Conservation (phyloP, 23 tunicate genomes). For the Corella eumyota region DNA sequence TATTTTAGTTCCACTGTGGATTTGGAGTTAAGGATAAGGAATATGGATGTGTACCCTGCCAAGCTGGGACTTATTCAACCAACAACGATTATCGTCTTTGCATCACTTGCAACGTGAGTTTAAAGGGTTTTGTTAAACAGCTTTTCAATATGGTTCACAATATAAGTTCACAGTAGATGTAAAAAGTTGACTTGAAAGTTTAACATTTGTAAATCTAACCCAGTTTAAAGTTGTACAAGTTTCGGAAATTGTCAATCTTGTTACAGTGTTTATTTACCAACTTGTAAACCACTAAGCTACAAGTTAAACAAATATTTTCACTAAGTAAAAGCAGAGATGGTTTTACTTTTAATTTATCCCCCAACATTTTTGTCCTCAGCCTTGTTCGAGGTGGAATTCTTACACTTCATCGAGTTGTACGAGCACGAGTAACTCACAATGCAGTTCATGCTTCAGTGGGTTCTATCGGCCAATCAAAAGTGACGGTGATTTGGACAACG, state of each 20-base stretch:
- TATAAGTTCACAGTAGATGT: too few relatives aligned
- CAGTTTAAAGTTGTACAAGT: too few relatives aligned
- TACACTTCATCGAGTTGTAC: conserved; percentile 7
- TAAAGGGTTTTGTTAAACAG: not conserved
- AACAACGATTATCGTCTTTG: conserved; percentile 13
- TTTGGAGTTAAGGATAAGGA: conserved; percentile 14
- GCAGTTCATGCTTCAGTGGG: conserved; percentile 24
- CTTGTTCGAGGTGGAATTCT: conserved; percentile 29
- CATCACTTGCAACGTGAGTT: conserved; percentile 21
- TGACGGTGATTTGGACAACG: conserved; percentile 19
- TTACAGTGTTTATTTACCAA: too few relatives aligned
- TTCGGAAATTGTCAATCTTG: too few relatives aligned
- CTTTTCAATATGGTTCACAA: too few relatives aligned
- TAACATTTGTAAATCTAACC: too few relatives aligned
- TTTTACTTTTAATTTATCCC: not conserved
- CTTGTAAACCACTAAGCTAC: too few relatives aligned
- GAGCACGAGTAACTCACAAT: conserved; percentile 17
- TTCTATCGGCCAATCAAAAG: conserved; percentile 30
- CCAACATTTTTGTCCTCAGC: conserved; percentile 8
- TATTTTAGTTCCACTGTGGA: conserved; percentile 22
- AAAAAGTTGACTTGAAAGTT: too few relatives aligned
- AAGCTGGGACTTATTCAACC: conserved; percentile 11
- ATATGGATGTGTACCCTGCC: conserved; percentile 18
- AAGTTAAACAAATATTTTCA: too few relatives aligned
- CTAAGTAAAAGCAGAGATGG: too few relatives aligned